phyloP scores from a whole-genome alignment of 1,140 invertebrate genomes.

The Panulirus ornatus region DNA sequence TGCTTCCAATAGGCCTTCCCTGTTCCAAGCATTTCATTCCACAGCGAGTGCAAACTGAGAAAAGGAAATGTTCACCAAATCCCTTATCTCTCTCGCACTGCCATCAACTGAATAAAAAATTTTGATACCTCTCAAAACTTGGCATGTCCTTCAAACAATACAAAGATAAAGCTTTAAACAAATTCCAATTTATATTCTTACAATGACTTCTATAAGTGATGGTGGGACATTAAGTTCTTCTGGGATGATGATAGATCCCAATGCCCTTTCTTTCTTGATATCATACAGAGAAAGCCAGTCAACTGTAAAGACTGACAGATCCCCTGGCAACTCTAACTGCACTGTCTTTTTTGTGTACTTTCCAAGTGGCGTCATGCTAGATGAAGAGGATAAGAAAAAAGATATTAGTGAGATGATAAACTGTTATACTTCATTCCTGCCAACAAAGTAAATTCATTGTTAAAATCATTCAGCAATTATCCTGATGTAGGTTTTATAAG shows the following conservation, averaged over 20 bases:
- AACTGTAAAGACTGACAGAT: conserved; percentile 89
- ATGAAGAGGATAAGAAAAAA: conserved; percentile 58
- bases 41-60: too few relatives aligned
- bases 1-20: too few relatives aligned
- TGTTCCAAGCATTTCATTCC: too few relatives aligned
- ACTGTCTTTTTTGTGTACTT: conserved; percentile 87
- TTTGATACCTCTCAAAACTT: too few relatives aligned
- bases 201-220: conserved; percentile 84
- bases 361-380: conserved; percentile 85
- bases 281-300: conserved; percentile 92
- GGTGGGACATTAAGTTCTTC: conserved; percentile 91
- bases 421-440: neutral
- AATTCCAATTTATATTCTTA: conserved; percentile 75
- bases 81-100: too few relatives aligned
- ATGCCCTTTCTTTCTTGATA: conserved; percentile 84
- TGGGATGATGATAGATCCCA: conserved; percentile 88
- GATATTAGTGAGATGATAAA: neutral
- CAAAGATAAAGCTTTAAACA: too few relatives aligned
- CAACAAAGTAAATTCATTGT: too few relatives aligned
- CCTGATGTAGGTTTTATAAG: too few relatives aligned
- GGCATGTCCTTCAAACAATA: too few relatives aligned
- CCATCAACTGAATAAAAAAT: too few relatives aligned
- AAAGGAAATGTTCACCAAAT: too few relatives aligned
- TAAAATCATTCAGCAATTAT: too few relatives aligned
- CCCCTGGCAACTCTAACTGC: conserved; percentile 88